Evolutionary conservation across 2,113 vertebrate species (phyloP).

Genomic region (Vimba vimba): DNA sequence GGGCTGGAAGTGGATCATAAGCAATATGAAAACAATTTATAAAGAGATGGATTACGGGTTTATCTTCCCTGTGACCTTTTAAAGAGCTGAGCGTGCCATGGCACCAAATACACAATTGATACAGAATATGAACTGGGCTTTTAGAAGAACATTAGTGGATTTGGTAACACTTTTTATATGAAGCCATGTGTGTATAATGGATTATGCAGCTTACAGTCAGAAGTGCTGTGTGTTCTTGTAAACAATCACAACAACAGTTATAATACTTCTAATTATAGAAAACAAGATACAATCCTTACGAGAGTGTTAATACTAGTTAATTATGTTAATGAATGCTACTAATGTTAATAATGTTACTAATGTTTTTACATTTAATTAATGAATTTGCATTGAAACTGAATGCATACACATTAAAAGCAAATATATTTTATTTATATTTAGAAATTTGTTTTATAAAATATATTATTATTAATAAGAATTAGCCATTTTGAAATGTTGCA

Average conservation of each 20-base stretch:
- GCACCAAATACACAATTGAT: neutral
- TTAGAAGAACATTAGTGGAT: neutral
- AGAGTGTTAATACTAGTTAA: neutral
- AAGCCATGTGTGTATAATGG: neutral
- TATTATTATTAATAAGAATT: neutral
- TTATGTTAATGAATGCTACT: neutral
- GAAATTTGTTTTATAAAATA: neutral
- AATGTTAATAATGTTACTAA: neutral
- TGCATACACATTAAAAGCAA: too few species aligned
- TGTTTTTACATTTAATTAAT: too few species aligned
- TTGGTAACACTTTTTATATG: neutral
- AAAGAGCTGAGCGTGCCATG: neutral
- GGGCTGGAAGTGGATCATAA: conserved; percentile 36
- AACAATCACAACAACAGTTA: neutral
- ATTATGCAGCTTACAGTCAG: neutral
- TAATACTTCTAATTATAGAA: neutral
- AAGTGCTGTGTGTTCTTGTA: neutral
- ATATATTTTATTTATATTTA: neutral
- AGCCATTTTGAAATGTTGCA: too few species aligned
- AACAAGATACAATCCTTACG: neutral
- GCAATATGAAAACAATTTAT: conserved; percentile 19
- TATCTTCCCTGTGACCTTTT: conserved; percentile 30
- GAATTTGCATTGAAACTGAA: too few species aligned
- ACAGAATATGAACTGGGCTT: neutral
- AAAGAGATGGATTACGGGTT: conserved; percentile 27